Evolutionary conservation across 2,888 invertebrate genomes (phyloP).

Genomic region (Peribatodes rhomboidaria): DNA sequence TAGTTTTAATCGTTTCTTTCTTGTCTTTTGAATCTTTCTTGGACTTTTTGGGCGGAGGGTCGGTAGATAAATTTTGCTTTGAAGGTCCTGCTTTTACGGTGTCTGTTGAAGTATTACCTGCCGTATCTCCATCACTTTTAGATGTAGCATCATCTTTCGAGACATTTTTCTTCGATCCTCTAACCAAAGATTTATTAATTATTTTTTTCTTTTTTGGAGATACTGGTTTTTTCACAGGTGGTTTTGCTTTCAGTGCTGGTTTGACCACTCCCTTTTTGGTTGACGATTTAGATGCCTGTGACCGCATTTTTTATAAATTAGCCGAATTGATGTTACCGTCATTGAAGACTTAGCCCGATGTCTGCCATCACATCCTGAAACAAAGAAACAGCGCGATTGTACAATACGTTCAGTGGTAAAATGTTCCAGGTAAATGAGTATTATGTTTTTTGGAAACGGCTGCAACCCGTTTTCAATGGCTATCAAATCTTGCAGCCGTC

Average conservation of each 20-base stretch:
- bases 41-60: slow-evolving; percentile 69
- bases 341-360: slow-evolving; percentile 70
- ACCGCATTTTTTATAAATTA: slow-evolving; percentile 81
- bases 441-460: slow-evolving; percentile 30
- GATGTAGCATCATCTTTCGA: slow-evolving; percentile 63
- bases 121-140: slow-evolving; percentile 62
- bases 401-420: neutral
- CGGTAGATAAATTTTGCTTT: slow-evolving; percentile 60
- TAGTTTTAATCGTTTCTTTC: slow-evolving; percentile 70
- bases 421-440: neutral
- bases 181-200: slow-evolving; percentile 66
- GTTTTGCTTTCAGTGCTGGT: slow-evolving; percentile 72
- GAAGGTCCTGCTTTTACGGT: slow-evolving; percentile 62
- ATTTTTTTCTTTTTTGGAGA: slow-evolving; percentile 72
- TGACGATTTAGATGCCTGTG: slow-evolving; percentile 79
- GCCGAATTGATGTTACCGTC: slow-evolving; percentile 70
- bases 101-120: slow-evolving; percentile 60
- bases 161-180: slow-evolving; percentile 66
- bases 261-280: slow-evolving; percentile 80
- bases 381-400: slow-evolving; percentile 57
- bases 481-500: slow-evolving; percentile 59
- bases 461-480: slow-evolving; percentile 56
- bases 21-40: slow-evolving; percentile 76
- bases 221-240: slow-evolving; percentile 68
- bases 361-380: slow-evolving; percentile 78